Evolutionary conservation across 2,113 vertebrate species (phyloP).

Genomic region (Tamias sibiricus): DNA sequence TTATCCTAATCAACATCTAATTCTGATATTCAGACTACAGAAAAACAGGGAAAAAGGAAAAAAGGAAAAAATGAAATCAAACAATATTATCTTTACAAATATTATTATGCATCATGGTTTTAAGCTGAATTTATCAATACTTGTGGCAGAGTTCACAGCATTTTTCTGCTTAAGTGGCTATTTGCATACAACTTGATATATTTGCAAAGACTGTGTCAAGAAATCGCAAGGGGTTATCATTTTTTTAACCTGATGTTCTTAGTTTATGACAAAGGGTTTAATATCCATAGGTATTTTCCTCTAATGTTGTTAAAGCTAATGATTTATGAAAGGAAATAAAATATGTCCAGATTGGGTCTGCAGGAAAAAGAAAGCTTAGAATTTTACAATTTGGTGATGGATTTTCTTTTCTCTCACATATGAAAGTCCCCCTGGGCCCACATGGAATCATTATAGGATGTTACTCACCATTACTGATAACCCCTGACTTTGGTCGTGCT

Average conservation of each 20-base stretch:
- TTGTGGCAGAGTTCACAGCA: not conserved
- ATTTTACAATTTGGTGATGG: conserved; percentile 6
- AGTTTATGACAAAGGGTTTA: not conserved
- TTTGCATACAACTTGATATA: conserved; percentile 59
- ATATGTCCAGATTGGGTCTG: not conserved
- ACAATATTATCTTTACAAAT: conserved; percentile 36
- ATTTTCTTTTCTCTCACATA: conserved; percentile 11
- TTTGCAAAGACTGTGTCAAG: conserved; percentile 32
- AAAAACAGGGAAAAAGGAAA: not conserved
- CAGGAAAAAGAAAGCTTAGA: not conserved
- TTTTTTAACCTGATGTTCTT: not conserved
- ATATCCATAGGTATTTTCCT: not conserved
- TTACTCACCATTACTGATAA: conserved; percentile 59
- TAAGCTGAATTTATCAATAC: conserved; percentile 17
- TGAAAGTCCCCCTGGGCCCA: not conserved
- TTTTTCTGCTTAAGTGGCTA: not conserved
- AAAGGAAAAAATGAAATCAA: conserved; percentile 27
- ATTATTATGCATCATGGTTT: not conserved
- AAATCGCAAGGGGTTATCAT: not conserved
- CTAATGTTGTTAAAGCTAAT: not conserved
- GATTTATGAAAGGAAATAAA: conserved; percentile 56
- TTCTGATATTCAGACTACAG: conserved; percentile 13
- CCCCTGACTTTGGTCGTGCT: conserved; percentile 30
- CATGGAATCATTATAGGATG: conserved; percentile 49
- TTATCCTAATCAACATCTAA: conserved; percentile 4